phyloP scores from a whole-genome alignment of 2,888 invertebrate species.

The Phytoseiulus persimilis region DNA sequence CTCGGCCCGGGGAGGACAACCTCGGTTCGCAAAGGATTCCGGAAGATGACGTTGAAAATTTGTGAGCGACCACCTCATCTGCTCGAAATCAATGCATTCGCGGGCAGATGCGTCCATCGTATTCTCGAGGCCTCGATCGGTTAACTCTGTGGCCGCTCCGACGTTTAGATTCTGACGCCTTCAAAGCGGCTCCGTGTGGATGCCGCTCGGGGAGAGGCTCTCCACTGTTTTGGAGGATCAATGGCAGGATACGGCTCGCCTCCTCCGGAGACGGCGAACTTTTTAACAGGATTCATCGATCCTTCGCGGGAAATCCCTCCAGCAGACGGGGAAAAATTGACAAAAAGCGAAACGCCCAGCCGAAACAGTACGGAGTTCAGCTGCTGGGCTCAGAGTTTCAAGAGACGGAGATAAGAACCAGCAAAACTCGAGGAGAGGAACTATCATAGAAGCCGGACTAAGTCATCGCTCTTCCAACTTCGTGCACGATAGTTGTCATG shows the following conservation, averaged over 20 bases:
- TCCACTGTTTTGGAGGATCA: background rate
- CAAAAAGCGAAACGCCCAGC: background rate
- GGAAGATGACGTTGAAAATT: background rate
- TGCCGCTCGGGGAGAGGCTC: background rate
- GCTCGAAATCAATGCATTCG: background rate
- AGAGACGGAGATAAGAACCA: background rate
- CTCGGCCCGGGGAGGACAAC: no score
- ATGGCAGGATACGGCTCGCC: background rate
- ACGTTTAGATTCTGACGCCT: conserved; percentile 5
- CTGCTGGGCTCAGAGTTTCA: background rate
- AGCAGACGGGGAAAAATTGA: background rate
- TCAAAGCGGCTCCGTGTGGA: no score
- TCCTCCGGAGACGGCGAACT: background rate
- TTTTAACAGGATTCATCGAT: conserved; percentile 5
- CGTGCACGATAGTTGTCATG: background rate
- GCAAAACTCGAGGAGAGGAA: background rate
- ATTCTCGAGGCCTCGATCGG: background rate
- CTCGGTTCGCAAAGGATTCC: no score
- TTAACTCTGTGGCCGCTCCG: background rate
- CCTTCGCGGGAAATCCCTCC: background rate
- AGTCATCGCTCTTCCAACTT: background rate
- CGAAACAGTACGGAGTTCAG: background rate
- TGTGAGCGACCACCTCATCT: background rate
- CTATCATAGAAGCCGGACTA: background rate
- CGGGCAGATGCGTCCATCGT: background rate